A percentile compares a stretch with the other conserved stretches of the same genome.
phyloP scores from a whole-genome alignment of 2,113 vertebrate genomes.

The Trochalopteron elliotii region DNA sequence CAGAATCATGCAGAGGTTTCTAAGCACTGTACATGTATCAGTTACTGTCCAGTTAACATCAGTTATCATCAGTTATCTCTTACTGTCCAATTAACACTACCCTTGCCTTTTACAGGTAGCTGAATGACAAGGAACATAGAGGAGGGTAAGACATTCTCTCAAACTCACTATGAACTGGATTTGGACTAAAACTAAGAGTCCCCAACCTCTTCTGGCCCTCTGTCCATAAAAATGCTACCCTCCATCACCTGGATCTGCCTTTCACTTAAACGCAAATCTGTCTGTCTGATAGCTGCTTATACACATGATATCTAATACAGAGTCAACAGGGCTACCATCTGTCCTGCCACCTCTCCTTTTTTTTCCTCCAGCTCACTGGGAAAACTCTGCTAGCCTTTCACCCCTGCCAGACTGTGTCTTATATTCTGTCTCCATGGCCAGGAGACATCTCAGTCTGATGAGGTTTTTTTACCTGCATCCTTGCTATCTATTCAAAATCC shows the following conservation, averaged over 20 bases:
- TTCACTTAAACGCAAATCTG: neutral
- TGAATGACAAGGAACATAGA: neutral
- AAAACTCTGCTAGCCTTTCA: neutral
- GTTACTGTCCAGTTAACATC: neutral
- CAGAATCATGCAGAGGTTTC: neutral
- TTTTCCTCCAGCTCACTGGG: neutral
- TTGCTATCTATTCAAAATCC: neutral
- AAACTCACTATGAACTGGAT: neutral
- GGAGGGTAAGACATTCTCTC: neutral
- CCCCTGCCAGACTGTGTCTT: neutral
- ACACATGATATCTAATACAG: neutral
- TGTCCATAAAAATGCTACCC: neutral
- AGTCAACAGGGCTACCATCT: neutral
- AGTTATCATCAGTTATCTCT: neutral
- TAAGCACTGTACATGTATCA: neutral
- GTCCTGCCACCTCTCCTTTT: neutral
- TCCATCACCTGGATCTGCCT: neutral
- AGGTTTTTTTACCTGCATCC: neutral
- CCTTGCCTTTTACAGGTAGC: neutral
- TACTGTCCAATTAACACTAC: neutral
- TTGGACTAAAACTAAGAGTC: neutral
- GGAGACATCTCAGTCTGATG: neutral
- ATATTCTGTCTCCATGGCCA: neutral
- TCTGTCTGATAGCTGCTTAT: neutral
- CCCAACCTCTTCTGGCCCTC: neutral